These are phyloP conservation scores for Eulithis prunata DNA, from an alignment of 2,888 invertebrate genomes.

Conservation along the genomic window DNA sequence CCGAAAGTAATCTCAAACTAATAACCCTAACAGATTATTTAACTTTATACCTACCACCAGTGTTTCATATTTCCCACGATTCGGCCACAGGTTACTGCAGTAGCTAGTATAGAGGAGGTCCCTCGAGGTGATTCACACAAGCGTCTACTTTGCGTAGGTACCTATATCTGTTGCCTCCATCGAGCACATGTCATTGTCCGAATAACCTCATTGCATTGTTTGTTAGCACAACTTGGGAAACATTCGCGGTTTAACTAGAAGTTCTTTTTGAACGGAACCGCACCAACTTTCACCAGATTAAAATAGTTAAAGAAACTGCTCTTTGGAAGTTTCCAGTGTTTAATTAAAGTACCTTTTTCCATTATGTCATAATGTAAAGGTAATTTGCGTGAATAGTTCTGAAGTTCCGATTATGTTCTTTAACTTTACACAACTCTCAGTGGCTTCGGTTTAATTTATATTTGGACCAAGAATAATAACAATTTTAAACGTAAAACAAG, in stretches of 20 bases:
- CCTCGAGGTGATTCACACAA: too few species aligned
- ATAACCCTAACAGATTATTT: not conserved
- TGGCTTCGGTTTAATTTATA: not conserved
- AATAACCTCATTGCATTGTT: not conserved
- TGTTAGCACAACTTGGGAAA: not conserved
- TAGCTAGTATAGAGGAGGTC: too few species aligned
- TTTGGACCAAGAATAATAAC: not conserved
- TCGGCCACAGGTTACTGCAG: too few species aligned
- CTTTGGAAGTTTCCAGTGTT: too few species aligned
- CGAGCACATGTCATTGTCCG: not conserved
- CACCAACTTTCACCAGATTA: constrained; percentile 14
- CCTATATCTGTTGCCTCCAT: not conserved
- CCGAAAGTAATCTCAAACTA: not conserved
- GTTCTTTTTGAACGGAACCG: not conserved
- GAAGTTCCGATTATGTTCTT: not conserved
- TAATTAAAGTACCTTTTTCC: not conserved
- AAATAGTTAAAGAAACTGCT: constrained; percentile 17
- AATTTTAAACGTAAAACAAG: too few species aligned
- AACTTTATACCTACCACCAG: not conserved
- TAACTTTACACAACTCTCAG: not conserved
- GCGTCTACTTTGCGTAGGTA: too few species aligned
- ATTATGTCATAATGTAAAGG: not conserved
- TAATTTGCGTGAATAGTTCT: not conserved
- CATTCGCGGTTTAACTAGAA: not conserved
- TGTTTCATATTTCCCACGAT: not conserved